Evolutionary conservation across 2,113 vertebrate species (phyloP), one percentile per base, ranked within the genome.

Genomic region (Lanius ludovicianus): DNA sequence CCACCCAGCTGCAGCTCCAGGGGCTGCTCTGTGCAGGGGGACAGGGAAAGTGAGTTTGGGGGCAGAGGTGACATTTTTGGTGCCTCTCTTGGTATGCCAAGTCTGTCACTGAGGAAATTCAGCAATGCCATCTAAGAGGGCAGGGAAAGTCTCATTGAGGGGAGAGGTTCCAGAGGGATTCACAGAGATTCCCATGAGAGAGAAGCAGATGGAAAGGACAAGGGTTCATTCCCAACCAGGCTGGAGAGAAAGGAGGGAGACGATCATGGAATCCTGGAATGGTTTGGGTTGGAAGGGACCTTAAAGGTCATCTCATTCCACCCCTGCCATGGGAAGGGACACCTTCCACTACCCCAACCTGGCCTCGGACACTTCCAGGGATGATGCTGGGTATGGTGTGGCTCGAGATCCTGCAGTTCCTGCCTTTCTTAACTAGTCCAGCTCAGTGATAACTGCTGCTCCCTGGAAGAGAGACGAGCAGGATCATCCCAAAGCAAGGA

Each of bases 251-350:
- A 39, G 30, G 28, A 60, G 47, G 50, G 53, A 33, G 78, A 7
- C 1, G 56, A n/a, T 8, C 15, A 4, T 0, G 2, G 50, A 11
- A 30, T 7, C 12, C 5, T 2, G 28, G 44, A 18, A 60, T 0
- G 1, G 44, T 28, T 15, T 46, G 55, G 28, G 63, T 27, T 44
- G 63, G 53, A 19, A 68, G 19, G 33, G 44, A 46, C 53, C 5
- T 52, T 18, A 23, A 33, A 39, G 31, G 12, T 3, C 52, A 8
- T 15, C 18, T 19, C 30, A 28, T 14, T 20, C n/a, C 59, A 39
- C 1, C 27, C 15, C 46, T 60, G 31, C 37, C 55, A 24, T 1
- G 20, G 53, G 39, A 23, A 78, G 56, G 27, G 74, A 16, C 52
- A 85, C 24, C 30, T 65, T 6, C 41, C 73, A 33, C 55, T 1